Evolutionary conservation across 2,113 vertebrate genomes (phyloP), one percentile per base, ranked within the genome.

Genomic region (Daphoenositta chrysoptera): DNA sequence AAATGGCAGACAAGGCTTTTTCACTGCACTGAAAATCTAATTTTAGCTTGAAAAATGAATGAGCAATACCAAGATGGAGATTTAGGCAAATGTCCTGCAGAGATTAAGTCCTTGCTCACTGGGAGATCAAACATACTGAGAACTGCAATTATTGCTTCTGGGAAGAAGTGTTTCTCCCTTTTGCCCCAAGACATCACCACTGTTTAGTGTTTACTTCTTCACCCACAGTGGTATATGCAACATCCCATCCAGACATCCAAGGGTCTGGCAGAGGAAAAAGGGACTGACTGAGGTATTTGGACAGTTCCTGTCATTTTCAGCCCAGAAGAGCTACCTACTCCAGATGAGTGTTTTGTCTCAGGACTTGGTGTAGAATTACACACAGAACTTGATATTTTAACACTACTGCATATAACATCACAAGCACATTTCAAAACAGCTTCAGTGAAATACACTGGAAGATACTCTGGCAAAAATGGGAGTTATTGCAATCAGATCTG

Each of bases 151-250:
- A 40, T 19, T 18, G 56, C 28, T 87, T 78, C 69, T 82, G 47
- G 50, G 58, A 95, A 87, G 56, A 89, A 39, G 51, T 24, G 73
- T 2, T 87, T 53, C 77, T 93, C 77, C 84, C 39, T 91, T 84
- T 68, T 1, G 14, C 81, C 82, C 89, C 78, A 23, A 84, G 87
- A 40, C 51, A 66, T 6, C 12, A 3, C 9, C 39, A 51, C 51
- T 58, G 56, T 28, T 87, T 15, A 40, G 7, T 3, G 33, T 26
- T 39, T 51, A 71, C 44, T 57, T 53, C 77, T 68, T 54, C 47
- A 39, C 24, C 23, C 68, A 45, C 42, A 54, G n/a, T 1, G 4
- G 26, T 3, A 91, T 47, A 51, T 31, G 35, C 83, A 70, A 42
- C 35, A 42, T 19, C 45, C 45, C 20, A 11, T 47, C 23, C 81